A percentile compares a stretch with the other conserved stretches of the same genome.
Evolutionary conservation across 2,888 invertebrate genomes (phyloP).

Genomic region (Drosophila seclusa): DNA sequence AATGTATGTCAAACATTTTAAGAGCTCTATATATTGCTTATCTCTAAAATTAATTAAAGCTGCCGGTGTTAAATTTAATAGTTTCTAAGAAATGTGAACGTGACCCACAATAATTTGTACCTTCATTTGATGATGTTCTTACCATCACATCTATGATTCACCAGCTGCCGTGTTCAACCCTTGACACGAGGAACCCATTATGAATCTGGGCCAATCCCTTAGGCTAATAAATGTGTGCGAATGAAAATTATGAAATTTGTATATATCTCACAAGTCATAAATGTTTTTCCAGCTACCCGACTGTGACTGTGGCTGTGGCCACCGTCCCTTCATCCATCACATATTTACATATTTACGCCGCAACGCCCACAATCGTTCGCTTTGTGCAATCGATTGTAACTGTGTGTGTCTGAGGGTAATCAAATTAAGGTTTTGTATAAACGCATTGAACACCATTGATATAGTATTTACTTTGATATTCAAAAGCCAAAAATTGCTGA

Average conservation of each 20-base stretch:
- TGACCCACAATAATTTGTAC: background rate
- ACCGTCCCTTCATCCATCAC: slow-evolving; percentile 8
- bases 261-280: slow-evolving; percentile 70
- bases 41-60: background rate
- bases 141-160: slow-evolving; percentile 23
- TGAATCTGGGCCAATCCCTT: slow-evolving; percentile 32
- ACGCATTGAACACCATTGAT: slow-evolving; percentile 48
- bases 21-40: no score
- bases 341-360: background rate
- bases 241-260: slow-evolving; percentile 64
- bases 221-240: slow-evolving; percentile 33
- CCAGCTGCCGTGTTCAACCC: slow-evolving; percentile 54
- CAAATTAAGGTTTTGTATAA: slow-evolving; percentile 61
- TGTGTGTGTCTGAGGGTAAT: slow-evolving; percentile 41
- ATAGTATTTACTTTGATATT: slow-evolving; percentile 45
- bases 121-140: slow-evolving; percentile 6
- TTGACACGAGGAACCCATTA: slow-evolving; percentile 71
- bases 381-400: slow-evolving; percentile 8
- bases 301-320: slow-evolving; percentile 23
- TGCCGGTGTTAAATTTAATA: background rate
- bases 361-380: slow-evolving; percentile 29
- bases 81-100: background rate
- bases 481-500: slow-evolving; percentile 46
- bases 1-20: background rate
- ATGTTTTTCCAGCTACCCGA: slow-evolving; percentile 50